Conservation (phyloP, 2,888 invertebrate species). For the Dione juno region DNA sequence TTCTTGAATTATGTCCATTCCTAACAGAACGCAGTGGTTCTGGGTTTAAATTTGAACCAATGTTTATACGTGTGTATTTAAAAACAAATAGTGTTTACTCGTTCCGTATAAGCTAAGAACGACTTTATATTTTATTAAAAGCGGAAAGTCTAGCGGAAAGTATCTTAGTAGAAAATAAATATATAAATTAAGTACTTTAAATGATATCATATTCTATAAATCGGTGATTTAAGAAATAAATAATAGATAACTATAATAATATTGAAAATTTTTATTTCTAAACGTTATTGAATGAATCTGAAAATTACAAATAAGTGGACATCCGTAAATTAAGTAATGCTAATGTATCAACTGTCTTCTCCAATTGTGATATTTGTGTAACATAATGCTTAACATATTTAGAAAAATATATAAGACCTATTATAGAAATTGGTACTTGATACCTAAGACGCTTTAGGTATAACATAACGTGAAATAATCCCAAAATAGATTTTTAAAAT, state of each 20-base stretch:
- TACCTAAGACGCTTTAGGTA: neutral
- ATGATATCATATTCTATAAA: neutral
- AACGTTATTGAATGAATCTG: neutral
- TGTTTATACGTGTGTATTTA: neutral
- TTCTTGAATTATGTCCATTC: neutral
- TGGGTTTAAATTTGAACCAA: neutral
- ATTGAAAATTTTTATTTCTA: neutral
- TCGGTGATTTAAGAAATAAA: no score
- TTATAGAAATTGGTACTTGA: no score
- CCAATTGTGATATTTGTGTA: neutral
- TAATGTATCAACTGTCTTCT: conserved; percentile 10
- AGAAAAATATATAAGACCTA: no score
- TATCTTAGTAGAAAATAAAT: neutral
- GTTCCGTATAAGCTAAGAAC: no score
- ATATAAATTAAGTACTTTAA: neutral
- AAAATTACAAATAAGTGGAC: neutral
- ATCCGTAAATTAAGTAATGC: conserved; percentile 13
- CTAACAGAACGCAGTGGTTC: neutral
- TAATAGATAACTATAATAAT: neutral
- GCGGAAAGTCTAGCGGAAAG: no score
- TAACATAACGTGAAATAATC: neutral
- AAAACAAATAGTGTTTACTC: neutral
- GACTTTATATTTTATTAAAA: no score
- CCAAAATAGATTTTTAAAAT: no score
- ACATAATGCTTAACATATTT: neutral